phyloP scores from a whole-genome alignment of 2,888 invertebrate species.

The Erebia aethiops region DNA sequence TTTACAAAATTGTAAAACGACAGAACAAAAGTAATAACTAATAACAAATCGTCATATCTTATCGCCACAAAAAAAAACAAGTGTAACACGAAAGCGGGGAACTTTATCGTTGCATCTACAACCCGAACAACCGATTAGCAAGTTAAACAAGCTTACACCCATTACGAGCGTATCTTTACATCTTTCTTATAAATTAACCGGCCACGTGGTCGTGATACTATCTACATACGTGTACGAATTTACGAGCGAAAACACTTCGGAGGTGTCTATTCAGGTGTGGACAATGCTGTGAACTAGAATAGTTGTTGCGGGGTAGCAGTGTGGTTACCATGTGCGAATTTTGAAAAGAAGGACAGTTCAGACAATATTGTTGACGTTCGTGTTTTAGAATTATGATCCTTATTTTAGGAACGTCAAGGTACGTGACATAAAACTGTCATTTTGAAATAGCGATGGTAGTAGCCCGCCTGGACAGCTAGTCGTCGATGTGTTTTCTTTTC shows the following conservation, averaged over 20 bases:
- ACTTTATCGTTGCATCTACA: constrained; percentile 68
- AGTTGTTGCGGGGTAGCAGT: constrained; percentile 2
- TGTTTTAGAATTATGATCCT: too few relatives aligned
- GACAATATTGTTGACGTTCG: too few relatives aligned
- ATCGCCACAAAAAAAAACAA: constrained; percentile 7
- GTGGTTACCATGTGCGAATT: neutral
- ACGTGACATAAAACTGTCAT: too few relatives aligned
- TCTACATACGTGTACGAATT: constrained; percentile 56
- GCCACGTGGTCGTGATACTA: constrained; percentile 65
- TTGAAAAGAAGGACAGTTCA: neutral
- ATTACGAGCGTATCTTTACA: constrained; percentile 52
- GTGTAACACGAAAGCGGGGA: constrained; percentile 50
- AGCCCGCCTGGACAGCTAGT: neutral
- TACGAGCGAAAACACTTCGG: constrained; percentile 55
- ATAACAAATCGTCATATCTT: constrained; percentile 9
- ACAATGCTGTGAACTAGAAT: constrained; percentile 23
- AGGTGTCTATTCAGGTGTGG: constrained; percentile 29
- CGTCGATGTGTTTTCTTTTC: neutral
- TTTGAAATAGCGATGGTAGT: too few relatives aligned
- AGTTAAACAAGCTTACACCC: constrained; percentile 72
- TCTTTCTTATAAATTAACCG: constrained; percentile 55
- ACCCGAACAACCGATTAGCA: constrained; percentile 69
- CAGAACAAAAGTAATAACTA: neutral
- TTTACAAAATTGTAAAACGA: constrained; percentile 1
- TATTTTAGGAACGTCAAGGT: too few relatives aligned